phyloP scores from a whole-genome alignment of 2,113 vertebrate genomes.

The Ptychochromis oligacanthus region DNA sequence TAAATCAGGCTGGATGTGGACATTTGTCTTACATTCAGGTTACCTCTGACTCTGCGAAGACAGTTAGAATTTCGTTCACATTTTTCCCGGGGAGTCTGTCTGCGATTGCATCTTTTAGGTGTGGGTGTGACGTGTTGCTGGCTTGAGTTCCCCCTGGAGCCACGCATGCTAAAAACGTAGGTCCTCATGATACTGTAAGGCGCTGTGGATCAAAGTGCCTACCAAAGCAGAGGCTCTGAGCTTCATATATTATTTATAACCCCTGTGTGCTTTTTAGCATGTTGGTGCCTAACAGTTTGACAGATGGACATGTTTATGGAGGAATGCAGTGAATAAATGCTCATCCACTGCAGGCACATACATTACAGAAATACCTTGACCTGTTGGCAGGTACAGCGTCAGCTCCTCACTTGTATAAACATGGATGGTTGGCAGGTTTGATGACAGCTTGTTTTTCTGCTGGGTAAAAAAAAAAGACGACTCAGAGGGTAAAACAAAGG shows the following conservation, averaged over 20 bases:
- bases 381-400: neutral
- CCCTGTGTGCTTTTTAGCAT: neutral
- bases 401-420: slow-evolving; percentile 1
- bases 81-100: slow-evolving; percentile 8
- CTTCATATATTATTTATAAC: slow-evolving; percentile 14
- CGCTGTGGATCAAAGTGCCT: slow-evolving; percentile 16
- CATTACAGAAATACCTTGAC: slow-evolving; percentile 20
- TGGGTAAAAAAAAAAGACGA: neutral
- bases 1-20: slow-evolving; percentile 23
- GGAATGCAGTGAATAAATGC: neutral
- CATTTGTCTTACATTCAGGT: neutral
- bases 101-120: neutral
- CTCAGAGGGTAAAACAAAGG: neutral
- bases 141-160: neutral
- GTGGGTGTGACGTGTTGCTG: neutral
- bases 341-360: neutral
- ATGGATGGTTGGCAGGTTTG: slow-evolving; percentile 8
- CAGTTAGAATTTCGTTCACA: slow-evolving; percentile 9
- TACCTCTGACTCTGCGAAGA: slow-evolving; percentile 11
- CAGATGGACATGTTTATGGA: neutral
- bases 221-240: neutral
- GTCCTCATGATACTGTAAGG: neutral
- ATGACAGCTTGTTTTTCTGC: slow-evolving; percentile 29
- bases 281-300: slow-evolving; percentile 2
- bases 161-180: slow-evolving; percentile 27